phyloP scores from a whole-genome alignment of 1,140 invertebrate genomes.

The Berghia stephanieae region DNA sequence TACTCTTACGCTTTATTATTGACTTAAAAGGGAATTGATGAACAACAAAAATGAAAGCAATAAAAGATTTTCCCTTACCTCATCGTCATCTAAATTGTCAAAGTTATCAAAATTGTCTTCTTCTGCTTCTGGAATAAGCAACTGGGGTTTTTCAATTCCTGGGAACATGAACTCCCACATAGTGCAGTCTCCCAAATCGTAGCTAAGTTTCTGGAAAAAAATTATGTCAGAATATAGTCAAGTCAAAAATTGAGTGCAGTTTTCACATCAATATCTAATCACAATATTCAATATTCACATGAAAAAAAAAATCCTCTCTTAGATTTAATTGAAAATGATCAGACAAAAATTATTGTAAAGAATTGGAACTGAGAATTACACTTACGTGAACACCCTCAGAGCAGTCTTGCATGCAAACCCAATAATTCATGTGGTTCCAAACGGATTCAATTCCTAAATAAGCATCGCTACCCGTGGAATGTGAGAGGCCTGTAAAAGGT shows the following conservation, averaged over 20 bases:
- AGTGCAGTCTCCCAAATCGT: conserved; percentile 65
- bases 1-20: no score
- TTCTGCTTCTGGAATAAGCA: conserved; percentile 61
- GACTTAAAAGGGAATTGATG: no score
- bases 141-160: conserved; percentile 59
- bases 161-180: conserved; percentile 68
- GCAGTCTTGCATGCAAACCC: conserved; percentile 78
- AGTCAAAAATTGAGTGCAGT: not conserved
- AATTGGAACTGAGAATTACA: not conserved
- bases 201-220: conserved; percentile 59
- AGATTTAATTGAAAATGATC: not conserved
- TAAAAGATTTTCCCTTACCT: conserved; percentile 43
- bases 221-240: not conserved
- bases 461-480: conserved; percentile 71
- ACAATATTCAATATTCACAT: not conserved
- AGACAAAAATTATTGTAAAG: not conserved
- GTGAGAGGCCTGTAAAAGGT: conserved; percentile 77
- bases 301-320: not conserved
- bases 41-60: no score
- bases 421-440: conserved; percentile 90
- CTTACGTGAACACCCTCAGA: conserved; percentile 64
- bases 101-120: conserved; percentile 62
- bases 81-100: conserved; percentile 58
- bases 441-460: conserved; percentile 84
- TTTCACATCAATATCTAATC: not conserved